Evolutionary conservation across 1,140 invertebrate species (phyloP), one percentile per base, ranked within the genome.

Genomic region (Sinella curviseta): DNA sequence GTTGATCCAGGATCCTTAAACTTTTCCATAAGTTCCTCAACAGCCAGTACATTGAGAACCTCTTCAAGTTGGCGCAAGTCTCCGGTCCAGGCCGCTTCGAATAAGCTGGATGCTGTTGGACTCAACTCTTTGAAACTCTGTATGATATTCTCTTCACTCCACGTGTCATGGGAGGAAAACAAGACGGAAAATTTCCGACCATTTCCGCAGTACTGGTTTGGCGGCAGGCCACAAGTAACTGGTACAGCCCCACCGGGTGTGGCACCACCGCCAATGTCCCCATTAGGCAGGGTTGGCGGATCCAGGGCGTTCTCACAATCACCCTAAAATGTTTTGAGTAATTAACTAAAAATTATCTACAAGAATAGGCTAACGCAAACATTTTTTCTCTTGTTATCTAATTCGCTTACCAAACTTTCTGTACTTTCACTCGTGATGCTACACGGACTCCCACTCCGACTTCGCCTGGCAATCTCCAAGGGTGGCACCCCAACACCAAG

Each of bases 381-480:
- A 54, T 54, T 54, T 54, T 54, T 54, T 54, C n/a, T 54, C 48
- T n/a, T 54, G n/a, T n/a, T n/a, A n/a, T n/a, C n/a, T n/a, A n/a
- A 74, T 33, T 31, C 12, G 65, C 55, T 76, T 33, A 81, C 82
- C 34, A 80, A 77, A 79, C 82, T 83, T 0, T 31, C 65, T 70
- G 79, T 77, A 48, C 82, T 83, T 54, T 83, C 82, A 36, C 82
- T 83, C 28, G 80, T 82, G 54, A 83, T 82, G 54, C 78, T 80
- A 30, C 67, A 82, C 28, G 17, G 33, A 76, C 81, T 80, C 36
- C 24, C 74, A 35, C 33, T 78, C 12, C 60, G 81, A 48, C 77
- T 74, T n/a, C 75, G 4, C 65, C 14, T n/a, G n/a, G 17, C 65
- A 16, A 1, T 67, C 30, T 12, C 36, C 54, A 39, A 73, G 74